phyloP scores from a whole-genome alignment of 2,888 invertebrate genomes.

The Andricus curvator region DNA sequence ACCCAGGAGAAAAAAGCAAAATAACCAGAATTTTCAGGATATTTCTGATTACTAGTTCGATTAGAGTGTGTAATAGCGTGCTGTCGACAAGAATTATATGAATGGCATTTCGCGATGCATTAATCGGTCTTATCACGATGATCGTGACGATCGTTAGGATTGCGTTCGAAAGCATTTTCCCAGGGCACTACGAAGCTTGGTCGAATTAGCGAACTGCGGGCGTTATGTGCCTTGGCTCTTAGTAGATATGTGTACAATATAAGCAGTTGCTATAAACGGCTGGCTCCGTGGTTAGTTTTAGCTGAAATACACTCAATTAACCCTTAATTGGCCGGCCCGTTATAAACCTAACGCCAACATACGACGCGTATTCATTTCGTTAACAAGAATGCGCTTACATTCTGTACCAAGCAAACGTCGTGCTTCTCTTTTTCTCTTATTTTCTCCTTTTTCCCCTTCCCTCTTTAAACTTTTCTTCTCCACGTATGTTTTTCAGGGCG shows the following conservation, averaged over 20 bases:
- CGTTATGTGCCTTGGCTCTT: constrained; percentile 21
- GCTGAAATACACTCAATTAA: constrained; percentile 72
- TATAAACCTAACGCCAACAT: constrained; percentile 59
- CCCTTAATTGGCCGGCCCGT: constrained; percentile 69
- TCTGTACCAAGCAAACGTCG: constrained; percentile 4
- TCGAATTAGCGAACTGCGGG: constrained; percentile 25
- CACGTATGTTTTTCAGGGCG: too few species aligned
- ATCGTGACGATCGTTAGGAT: constrained; percentile 37
- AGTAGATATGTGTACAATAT: constrained; percentile 10
- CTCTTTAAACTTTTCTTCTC: too few species aligned
- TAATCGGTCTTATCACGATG: constrained; percentile 27
- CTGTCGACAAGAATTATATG: constrained; percentile 23
- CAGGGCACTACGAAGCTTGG: constrained; percentile 23
- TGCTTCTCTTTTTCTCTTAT: background rate
- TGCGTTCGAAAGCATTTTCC: constrained; percentile 32
- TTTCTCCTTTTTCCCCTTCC: background rate
- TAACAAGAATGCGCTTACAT: constrained; percentile 65
- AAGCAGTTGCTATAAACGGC: constrained; percentile 30
- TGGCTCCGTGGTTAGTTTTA: constrained; percentile 64
- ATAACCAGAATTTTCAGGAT: constrained; percentile 9
- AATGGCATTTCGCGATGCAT: constrained; percentile 34
- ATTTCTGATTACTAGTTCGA: constrained; percentile 1
- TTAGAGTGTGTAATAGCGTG: constrained; percentile 19
- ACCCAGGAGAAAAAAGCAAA: background rate
- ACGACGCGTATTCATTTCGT: constrained; percentile 70